Evolutionary conservation across 2,888 invertebrate genomes (phyloP).

Genomic region (Nephrotoma appendiculata): DNA sequence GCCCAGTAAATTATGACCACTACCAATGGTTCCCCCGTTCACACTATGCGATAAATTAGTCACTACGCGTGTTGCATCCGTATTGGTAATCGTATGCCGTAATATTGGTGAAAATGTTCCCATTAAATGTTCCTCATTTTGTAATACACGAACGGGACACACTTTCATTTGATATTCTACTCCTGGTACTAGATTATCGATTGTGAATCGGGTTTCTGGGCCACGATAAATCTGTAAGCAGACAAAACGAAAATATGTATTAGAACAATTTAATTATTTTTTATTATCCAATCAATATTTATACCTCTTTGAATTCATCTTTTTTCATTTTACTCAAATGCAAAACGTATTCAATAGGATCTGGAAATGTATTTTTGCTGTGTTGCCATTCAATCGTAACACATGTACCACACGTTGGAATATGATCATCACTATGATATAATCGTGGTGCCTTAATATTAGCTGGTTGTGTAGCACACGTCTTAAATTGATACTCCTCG

Average conservation of each 20-base stretch:
- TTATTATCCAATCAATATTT: constrained; percentile 11
- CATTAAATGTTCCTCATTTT: constrained; percentile 39
- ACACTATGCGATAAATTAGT: not conserved
- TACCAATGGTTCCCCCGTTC: constrained; percentile 11
- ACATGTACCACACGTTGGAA: not conserved
- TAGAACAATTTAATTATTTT: not conserved
- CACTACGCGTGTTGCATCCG: not conserved
- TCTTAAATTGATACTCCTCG: constrained; percentile 50
- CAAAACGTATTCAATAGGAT: constrained; percentile 59
- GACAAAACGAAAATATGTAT: constrained; percentile 1
- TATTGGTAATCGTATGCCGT: constrained; percentile 26
- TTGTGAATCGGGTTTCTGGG: constrained; percentile 41
- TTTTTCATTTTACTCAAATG: constrained; percentile 48
- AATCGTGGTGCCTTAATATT: constrained; percentile 59
- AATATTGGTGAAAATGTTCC: constrained; percentile 57
- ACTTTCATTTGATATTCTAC: constrained; percentile 65
- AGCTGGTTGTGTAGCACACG: constrained; percentile 66
- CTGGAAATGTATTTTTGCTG: constrained; percentile 41
- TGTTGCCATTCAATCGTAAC: constrained; percentile 48
- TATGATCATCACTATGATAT: constrained; percentile 19
- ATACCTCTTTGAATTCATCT: constrained; percentile 47
- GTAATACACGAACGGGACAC: constrained; percentile 53
- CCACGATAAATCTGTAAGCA: constrained; percentile 49
- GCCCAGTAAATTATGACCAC: constrained; percentile 10
- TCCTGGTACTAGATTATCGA: constrained; percentile 57